phyloP scores from a whole-genome alignment of 2,113 vertebrate species.

The Turdus rufiventris region DNA sequence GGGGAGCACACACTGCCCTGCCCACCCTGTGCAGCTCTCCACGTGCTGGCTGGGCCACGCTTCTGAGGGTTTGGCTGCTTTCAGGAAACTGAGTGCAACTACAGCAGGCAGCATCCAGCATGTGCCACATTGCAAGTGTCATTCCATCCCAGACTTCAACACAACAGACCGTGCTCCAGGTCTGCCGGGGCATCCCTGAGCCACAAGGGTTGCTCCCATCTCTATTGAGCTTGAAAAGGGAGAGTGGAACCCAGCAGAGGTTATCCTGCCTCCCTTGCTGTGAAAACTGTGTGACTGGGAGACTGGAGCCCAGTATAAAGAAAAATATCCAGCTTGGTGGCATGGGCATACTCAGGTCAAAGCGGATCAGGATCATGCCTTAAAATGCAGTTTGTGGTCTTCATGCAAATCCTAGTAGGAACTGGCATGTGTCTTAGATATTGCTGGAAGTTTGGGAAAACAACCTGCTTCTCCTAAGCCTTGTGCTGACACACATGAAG shows the following conservation, averaged over 20 bases:
- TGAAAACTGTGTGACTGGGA: not conserved
- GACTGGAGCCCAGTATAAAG: not conserved
- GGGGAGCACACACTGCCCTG: fast-evolving
- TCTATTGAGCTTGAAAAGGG: not conserved
- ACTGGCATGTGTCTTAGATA: not conserved
- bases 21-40: fast-evolving
- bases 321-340: not conserved
- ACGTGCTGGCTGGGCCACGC: fast-evolving
- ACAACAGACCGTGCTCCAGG: not conserved
- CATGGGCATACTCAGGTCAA: not conserved
- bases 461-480: not conserved
- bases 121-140: not conserved
- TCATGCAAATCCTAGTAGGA: not conserved
- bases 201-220: not conserved
- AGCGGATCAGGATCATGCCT: not conserved
- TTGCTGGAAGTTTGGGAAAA: not conserved
- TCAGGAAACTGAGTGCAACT: not conserved
- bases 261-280: not conserved
- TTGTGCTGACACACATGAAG: not conserved
- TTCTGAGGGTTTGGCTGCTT: not conserved
- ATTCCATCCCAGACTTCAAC: not conserved
- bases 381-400: not conserved
- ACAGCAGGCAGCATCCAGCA: not conserved
- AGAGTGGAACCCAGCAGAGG: not conserved
- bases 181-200: not conserved